A percentile compares a stretch with the other conserved stretches of the same genome.
Conservation (phyloP, 2,888 invertebrate species). For the Flexamia atlantica region DNA sequence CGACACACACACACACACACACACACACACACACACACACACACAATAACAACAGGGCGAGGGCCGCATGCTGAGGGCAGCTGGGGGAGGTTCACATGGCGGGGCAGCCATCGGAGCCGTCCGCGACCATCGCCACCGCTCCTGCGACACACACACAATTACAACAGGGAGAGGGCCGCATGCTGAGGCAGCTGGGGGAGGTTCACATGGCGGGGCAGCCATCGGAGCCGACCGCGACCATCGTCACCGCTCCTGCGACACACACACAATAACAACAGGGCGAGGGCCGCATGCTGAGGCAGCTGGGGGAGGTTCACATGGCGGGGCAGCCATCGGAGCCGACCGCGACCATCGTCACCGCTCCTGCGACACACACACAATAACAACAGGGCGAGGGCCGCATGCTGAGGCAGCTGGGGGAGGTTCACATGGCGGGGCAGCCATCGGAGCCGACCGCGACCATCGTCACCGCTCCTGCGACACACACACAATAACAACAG, state of each 20-base stretch:
- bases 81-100: constrained; percentile 14
- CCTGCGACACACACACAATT: constrained; percentile 9
- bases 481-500: neutral
- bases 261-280: neutral
- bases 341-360: neutral
- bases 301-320: constrained; percentile 14
- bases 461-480: neutral
- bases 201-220: constrained; percentile 34
- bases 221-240: neutral
- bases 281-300: constrained; percentile 13
- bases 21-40: too few relatives aligned
- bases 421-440: constrained; percentile 61
- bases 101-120: constrained; percentile 1
- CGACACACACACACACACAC: neutral
- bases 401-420: neutral
- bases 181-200: constrained; percentile 1
- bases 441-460: constrained; percentile 46
- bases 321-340: constrained; percentile 1
- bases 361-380: neutral
- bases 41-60: too few relatives aligned
- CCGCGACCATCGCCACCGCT: neutral
- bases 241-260: neutral
- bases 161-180: neutral
- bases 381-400: neutral
- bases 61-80: neutral